Evolutionary conservation across 2,888 invertebrate genomes (phyloP).

Genomic region (Agriopis leucophaearia): DNA sequence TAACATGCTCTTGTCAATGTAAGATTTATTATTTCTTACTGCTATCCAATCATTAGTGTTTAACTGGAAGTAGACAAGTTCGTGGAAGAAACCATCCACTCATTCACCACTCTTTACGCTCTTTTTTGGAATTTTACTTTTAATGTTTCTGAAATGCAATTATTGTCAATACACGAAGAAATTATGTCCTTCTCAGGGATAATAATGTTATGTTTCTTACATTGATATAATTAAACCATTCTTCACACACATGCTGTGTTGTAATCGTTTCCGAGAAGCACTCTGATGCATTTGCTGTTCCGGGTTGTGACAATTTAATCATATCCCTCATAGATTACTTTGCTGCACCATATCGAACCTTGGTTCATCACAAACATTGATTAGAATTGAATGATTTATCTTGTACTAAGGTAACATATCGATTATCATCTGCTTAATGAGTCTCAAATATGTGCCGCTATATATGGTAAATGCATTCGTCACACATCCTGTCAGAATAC

Average conservation of each 20-base stretch:
- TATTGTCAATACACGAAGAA: neutral
- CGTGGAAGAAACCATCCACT: conserved; percentile 4
- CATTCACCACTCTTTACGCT: too few species aligned
- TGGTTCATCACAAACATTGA: conserved; percentile 22
- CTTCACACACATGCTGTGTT: conserved; percentile 62
- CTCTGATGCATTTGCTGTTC: conserved; percentile 54
- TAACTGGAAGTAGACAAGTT: conserved; percentile 11
- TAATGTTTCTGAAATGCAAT: neutral
- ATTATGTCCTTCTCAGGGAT: neutral
- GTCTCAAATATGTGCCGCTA: conserved; percentile 53
- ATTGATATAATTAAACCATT: conserved; percentile 55
- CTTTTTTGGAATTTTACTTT: too few species aligned
- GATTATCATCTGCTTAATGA: conserved; percentile 37
- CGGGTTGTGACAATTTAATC: conserved; percentile 56
- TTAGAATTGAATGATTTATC: conserved; percentile 18
- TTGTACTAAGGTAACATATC: conserved; percentile 38
- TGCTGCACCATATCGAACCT: conserved; percentile 31
- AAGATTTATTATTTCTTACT: conserved; percentile 80
- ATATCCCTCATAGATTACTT: conserved; percentile 32
- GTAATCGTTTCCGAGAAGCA: conserved; percentile 63
- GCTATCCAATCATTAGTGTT: conserved; percentile 37
- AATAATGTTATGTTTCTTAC: neutral
- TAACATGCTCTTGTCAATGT: conserved; percentile 66
- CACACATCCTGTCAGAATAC: conserved; percentile 47
- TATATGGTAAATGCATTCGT: conserved; percentile 57